A percentile compares a stretch with the other conserved stretches of the same genome.
Evolutionary conservation across 2,888 invertebrate species (phyloP).

Genomic region (Archaeoteleia sp.): DNA sequence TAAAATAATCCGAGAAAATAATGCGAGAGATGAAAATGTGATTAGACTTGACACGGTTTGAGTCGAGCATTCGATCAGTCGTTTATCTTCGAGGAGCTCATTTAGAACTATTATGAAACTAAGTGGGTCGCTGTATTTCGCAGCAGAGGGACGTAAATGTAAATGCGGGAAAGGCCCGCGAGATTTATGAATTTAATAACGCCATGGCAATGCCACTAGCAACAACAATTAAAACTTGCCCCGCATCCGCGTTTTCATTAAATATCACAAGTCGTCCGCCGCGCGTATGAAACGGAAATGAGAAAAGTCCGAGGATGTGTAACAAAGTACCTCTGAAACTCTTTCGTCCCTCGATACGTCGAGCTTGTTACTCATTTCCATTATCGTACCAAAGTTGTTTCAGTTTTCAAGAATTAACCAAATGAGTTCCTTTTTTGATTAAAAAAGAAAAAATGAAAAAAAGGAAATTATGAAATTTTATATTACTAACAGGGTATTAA

Average conservation of each 20-base stretch:
- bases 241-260: conserved; percentile 30
- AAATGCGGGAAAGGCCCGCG: conserved; percentile 12
- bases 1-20: too few species aligned
- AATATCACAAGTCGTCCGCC: conserved; percentile 13
- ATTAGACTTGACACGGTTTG: too few species aligned
- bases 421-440: too few species aligned
- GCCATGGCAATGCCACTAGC: conserved; percentile 22
- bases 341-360: conserved; percentile 27
- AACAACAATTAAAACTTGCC: conserved; percentile 50
- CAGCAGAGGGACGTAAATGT: conserved; percentile 7
- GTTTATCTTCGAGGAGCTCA: too few species aligned
- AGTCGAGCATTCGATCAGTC: too few species aligned
- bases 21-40: too few species aligned
- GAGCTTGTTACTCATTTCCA: conserved; percentile 20
- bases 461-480: too few species aligned
- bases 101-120: conserved; percentile 12
- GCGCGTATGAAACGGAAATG: conserved; percentile 40
- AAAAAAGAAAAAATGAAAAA: too few species aligned
- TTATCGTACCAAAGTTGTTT: conserved; percentile 18
- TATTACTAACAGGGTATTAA: too few species aligned
- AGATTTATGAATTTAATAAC: conserved; percentile 52
- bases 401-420: too few species aligned
- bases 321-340: conserved; percentile 28
- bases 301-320: conserved; percentile 47
- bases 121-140: conserved; percentile 11